Percentiles rank a stretch among this genome's conserved stretches.
Evolutionary conservation across 2,113 vertebrate genomes (phyloP).

Genomic region (Helogale parvula): DNA sequence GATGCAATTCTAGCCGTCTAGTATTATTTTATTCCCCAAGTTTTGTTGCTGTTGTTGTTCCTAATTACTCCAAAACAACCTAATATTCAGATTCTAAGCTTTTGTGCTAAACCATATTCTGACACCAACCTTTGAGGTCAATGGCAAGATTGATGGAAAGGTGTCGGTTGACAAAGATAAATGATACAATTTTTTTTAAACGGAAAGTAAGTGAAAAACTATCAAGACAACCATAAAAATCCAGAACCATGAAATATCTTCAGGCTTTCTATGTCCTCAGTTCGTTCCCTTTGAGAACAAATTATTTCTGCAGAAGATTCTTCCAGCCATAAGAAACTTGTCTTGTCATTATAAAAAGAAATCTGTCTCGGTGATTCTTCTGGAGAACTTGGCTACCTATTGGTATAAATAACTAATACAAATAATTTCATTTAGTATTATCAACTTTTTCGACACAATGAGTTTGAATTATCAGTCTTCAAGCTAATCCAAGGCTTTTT

Average conservation of each 20-base stretch:
- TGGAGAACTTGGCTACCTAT: not conserved
- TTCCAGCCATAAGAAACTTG: not conserved
- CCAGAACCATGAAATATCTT: not conserved
- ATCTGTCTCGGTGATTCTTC: not conserved
- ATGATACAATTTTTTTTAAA: not conserved
- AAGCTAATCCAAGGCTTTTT: not conserved
- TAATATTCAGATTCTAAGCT: not conserved
- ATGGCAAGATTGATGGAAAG: not conserved
- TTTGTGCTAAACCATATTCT: not conserved
- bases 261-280: not conserved
- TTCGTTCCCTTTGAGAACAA: not conserved
- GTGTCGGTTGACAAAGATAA: not conserved
- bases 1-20: not conserved
- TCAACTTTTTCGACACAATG: not conserved
- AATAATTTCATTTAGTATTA: not conserved
- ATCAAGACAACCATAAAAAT: not conserved
- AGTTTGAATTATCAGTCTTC: not conserved
- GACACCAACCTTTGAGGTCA: not conserved
- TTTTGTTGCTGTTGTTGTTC: not conserved
- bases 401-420: not conserved
- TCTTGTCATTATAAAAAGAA: not conserved
- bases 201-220: not conserved
- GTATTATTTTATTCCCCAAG: not conserved
- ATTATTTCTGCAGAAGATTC: not conserved
- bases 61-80: not conserved